Base-by-base conservation (phyloP, 2,888 invertebrate genomes). In the Cetonia aurata region DNA sequence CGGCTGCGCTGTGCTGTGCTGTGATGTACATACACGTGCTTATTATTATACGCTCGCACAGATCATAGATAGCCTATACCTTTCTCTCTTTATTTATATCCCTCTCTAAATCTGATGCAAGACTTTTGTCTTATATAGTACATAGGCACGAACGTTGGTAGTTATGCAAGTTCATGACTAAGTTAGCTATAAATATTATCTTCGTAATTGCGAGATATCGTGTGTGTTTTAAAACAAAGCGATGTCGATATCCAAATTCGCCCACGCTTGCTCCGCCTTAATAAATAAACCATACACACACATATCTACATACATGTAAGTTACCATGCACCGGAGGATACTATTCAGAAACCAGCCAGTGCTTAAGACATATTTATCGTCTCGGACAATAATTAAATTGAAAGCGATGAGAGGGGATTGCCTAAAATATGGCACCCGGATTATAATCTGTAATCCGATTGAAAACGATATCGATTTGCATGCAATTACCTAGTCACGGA, bases 391-490 rank as follows among this genome's bases (percentile, higher is more conserved):
- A 59, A 59, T 59, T 59, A 59, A 44, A 17, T 37, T 17, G 25
- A 59, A 59, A 44, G 44, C 19, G 17, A 44, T 42, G 12, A 25
- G 19, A 42, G 44, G 25, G 25, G 8, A 59, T 44, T 44, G 59
- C 31, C 17, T 12, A 59, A 57, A 44, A 59, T 46, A 42, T 44
- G 59, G 42, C n/a, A n/a, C 19, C 41, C 42, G 53, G 52, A 15
- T 52, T 53, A 67, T 69, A 69, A 69, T 69, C 59, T 37, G 56
- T 19, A 48, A 48, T 50, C 37, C 37, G 46, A 69, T 59, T 59
- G 33, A 48, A 69, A 57, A 59, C 37, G 31, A 17, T 50, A 46
- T 68, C 25, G 13, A 48, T 48, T 31, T 68, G 19, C 15, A 19
- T 50, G 6, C 52, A 52, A 50, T 50, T 65, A 37, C 52, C 50